Base-by-base conservation (phyloP, 1,140 invertebrate species). In the Drosophila hydei region DNA sequence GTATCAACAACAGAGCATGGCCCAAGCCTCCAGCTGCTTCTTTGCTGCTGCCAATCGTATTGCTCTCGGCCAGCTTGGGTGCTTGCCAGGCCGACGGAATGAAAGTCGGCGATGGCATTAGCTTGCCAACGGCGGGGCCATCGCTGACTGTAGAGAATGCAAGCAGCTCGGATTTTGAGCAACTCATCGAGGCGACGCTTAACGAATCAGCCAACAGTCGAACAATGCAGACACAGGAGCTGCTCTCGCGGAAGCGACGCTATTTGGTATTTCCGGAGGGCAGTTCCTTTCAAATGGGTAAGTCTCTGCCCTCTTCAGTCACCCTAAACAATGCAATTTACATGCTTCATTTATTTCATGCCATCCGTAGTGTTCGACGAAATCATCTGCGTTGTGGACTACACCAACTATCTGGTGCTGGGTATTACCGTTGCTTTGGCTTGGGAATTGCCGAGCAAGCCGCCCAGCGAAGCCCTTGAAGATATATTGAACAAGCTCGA, bases 231-330 rank as follows among this genome's bases (percentile, higher is more conserved):
- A 48, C 70, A 40, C 56, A 75, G 40, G 64, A 75, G 48, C 64
- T 93, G 69, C 91, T 95, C 61, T 94, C 94, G 1, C 93, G 95
- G 62, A 93, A 93, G 75, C 95, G 94, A 80, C 93, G 96, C 67
- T 96, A 96, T 92, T 92, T 96, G 45, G 93, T 95, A 67, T 96
- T 96, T 92, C 95, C 95, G 1, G 95, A 96, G 92, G 95, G 96
- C 51, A 96, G 95, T 73, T 96, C 95, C 59, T 94, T 96, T 72
- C 94, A 95, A 92, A 91, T 96, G 92, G 92, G 95, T 96, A 84
- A 94, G 94, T 92, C 33, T 19, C 1, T 27, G 11, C 8, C 27
- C 50, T 43, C 42, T 23, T 36, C 16, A 21, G 5, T 30, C 9
- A 9, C 25, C 16, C 12, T 18, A 52, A 63, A 12, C 30, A 25